Percentiles rank a stretch among this genome's conserved stretches.
Evolutionary conservation across 2,797 vertebrate species (phyloP).

Genomic region (Lithobates pipiens): DNA sequence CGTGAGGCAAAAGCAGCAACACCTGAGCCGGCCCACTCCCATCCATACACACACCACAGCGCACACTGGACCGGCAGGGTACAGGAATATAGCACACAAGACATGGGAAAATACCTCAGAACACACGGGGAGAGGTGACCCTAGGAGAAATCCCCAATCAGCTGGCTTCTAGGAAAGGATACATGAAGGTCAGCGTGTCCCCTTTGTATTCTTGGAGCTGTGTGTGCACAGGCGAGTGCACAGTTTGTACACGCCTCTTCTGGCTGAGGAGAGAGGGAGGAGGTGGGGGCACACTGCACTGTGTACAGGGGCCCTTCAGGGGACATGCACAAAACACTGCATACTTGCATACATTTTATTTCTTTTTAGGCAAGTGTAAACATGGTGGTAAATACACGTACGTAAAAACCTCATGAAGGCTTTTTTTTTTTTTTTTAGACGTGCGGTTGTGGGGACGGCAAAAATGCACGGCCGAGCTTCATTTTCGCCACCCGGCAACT

Average conservation of each 20-base stretch:
- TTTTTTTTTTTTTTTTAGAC: too few relatives aligned
- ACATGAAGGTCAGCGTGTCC: conserved; percentile 74
- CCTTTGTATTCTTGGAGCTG: conserved; percentile 74
- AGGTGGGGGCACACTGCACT: conserved; percentile 19
- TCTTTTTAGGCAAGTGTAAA: too few relatives aligned
- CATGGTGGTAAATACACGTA: too few relatives aligned
- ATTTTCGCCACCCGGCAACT: too few relatives aligned
- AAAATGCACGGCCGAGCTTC: too few relatives aligned
- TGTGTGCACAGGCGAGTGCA: conserved; percentile 69
- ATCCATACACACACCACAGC: too few relatives aligned
- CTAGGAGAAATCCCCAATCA: not conserved
- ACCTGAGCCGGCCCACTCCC: too few relatives aligned
- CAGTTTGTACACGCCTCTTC: conserved; percentile 66
- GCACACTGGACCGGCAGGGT: conserved; percentile 20
- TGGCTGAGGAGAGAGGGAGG: conserved; percentile 26
- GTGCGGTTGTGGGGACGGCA: too few relatives aligned
- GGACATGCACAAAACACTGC: conserved; percentile 7
- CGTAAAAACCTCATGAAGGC: too few relatives aligned
- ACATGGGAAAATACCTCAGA: not conserved
- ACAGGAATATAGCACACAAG: conserved; percentile 35
- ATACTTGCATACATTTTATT: too few relatives aligned
- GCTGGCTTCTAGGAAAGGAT: conserved; percentile 69
- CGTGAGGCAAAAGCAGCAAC: too few relatives aligned
- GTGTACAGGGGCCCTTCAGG: conserved; percentile 54
- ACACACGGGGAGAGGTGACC: not conserved